Conservation (phyloP, 2,888 invertebrate species). For the Stenichneumon culpator region DNA sequence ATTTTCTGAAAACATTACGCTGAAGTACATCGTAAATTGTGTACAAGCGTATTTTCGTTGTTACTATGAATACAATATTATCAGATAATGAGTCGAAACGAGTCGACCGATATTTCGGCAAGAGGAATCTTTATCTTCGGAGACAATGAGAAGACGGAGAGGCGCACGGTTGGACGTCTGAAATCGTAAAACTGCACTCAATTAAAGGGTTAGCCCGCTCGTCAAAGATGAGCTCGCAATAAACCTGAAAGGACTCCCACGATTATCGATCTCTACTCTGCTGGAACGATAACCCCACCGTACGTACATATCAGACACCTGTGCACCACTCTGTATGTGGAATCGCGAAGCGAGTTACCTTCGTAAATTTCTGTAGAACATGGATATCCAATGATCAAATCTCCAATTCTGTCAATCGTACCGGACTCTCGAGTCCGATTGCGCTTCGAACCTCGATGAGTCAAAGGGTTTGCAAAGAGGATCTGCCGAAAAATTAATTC, state of each 20-base stretch:
- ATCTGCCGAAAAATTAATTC: neutral
- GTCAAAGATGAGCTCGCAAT: constrained; percentile 73
- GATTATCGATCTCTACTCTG: constrained; percentile 46
- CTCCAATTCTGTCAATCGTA: neutral
- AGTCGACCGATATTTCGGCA: neutral
- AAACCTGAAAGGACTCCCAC: constrained; percentile 55
- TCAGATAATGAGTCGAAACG: neutral
- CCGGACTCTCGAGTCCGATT: neutral
- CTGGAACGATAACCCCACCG: constrained; percentile 17
- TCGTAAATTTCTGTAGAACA: neutral
- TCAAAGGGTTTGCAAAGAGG: neutral
- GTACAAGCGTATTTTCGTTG: neutral
- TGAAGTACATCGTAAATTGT: neutral
- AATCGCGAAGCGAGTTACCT: neutral
- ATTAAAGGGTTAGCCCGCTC: constrained; percentile 77
- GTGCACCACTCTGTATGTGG: neutral
- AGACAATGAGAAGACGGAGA: neutral
- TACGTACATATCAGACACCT: constrained; percentile 1
- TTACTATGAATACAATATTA: neutral
- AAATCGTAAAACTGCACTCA: constrained; percentile 77
- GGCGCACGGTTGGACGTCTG: constrained; percentile 66
- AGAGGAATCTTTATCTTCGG: neutral
- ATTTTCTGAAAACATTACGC: neutral
- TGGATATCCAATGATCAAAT: neutral
- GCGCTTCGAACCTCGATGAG: neutral